These are phyloP conservation scores for Dryobates pubescens DNA, from an alignment of 2,797 vertebrate species.

Conservation along the genomic window DNA sequence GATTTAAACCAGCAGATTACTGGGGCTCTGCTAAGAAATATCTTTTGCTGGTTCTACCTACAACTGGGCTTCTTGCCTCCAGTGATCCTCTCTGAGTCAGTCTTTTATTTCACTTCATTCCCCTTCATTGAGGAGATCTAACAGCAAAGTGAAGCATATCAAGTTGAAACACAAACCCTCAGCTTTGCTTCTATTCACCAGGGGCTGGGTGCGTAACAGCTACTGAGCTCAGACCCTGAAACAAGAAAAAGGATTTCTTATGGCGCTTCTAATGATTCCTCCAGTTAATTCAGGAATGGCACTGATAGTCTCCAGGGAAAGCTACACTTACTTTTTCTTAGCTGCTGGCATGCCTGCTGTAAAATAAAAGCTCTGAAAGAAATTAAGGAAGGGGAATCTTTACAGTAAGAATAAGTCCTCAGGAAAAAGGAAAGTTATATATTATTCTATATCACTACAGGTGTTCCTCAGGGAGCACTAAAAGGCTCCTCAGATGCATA, in stretches of 20 bases:
- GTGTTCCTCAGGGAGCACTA: neutral
- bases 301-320: constrained; percentile 18
- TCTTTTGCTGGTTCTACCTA: neutral
- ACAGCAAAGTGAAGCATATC: neutral
- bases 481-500: neutral
- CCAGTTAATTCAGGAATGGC: constrained; percentile 29
- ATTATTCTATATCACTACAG: neutral
- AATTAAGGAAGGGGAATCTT: constrained; percentile 28
- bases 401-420: neutral
- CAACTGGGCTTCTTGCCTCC: neutral
- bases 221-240: neutral
- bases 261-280: constrained; percentile 12
- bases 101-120: neutral
- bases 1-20: neutral
- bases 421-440: constrained; percentile 3
- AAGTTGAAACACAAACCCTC: neutral
- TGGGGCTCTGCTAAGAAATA: neutral
- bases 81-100: neutral
- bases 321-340: constrained; percentile 25
- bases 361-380: constrained; percentile 42
- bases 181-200: constrained; percentile 14
- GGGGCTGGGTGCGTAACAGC: neutral
- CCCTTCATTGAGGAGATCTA: neutral
- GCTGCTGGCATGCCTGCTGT: constrained; percentile 32
- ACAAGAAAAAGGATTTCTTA: constrained; percentile 3